Evolutionary conservation across 92 coral and sea anemone genomes (phyloP), one percentile per base, ranked within the genome.

Genomic region (Epizoanthus stellaris): DNA sequence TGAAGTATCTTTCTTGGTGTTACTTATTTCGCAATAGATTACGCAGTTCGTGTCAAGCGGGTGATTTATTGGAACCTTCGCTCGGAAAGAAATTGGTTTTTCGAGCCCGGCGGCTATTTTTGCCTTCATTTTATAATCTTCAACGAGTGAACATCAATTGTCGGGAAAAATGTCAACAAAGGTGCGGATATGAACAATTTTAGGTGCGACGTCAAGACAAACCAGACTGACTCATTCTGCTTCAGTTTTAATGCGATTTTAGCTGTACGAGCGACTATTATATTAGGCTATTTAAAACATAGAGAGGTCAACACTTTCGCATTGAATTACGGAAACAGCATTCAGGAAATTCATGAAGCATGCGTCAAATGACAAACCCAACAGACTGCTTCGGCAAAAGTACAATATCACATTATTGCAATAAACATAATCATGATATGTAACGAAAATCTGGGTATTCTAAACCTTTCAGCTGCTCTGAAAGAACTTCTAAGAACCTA

Each of bases 51-150:
- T 68, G 73, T 38, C 73, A 68, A 12, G 30, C 40, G 12, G 52
- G 72, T 68, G 16, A 38, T 68, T 68, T 68, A 38, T 68, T 68
- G 8, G 73, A 19, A 68, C 7, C 30, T 68, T 68, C 16, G 23
- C 40, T 68, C 30, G 73, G 19, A 68, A 6, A 68, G n/a, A 5
- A 68, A 34, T 13, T 34, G 73, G 23, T 16, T 5, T 38, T 39
- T 68, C 23, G 4, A 68, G 73, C 73, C 73, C n/a, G 2, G 49
- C 21, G 73, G 73, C 73, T 17, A 68, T 38, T 38, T 19, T 68
- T 4, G n/a, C 21, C 30, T 38, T 13, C 10, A 68, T 68, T 68
- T 68, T 9, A 6, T 4, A 38, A 12, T 68, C n/a, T 38, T 19
- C 45, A 36, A 38, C 69, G 15, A 23, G 39, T 10, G 69, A 15